Evolutionary conservation across 2,888 invertebrate species (phyloP).

Genomic region (Dasysyrphus tricinctus): DNA sequence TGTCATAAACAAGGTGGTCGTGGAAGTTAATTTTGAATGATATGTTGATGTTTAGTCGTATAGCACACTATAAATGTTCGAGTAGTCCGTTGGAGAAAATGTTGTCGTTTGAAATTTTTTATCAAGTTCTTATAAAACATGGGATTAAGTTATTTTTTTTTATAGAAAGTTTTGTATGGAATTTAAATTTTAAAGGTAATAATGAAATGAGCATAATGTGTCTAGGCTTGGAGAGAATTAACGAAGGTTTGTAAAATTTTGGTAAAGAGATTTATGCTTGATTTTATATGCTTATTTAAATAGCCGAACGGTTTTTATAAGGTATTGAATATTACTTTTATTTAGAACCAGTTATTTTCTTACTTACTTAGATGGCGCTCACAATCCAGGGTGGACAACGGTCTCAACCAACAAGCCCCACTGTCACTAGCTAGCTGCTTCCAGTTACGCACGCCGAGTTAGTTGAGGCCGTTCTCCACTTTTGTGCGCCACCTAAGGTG

Average conservation of each 20-base stretch:
- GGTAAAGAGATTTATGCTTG: no score
- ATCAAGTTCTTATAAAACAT: not conserved
- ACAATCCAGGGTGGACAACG: no score
- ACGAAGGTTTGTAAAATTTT: not conserved
- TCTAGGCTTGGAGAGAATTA: not conserved
- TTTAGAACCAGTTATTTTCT: no score
- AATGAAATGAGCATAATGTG: not conserved
- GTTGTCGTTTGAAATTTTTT: not conserved
- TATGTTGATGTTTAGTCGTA: constrained; percentile 4
- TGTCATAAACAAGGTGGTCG: constrained; percentile 40
- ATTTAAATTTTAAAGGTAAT: not conserved
- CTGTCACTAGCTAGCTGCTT: no score
- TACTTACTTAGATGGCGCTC: no score
- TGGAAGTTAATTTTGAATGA: constrained; percentile 41
- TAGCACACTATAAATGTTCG: not conserved
- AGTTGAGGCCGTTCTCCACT: no score
- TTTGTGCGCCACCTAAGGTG: no score
- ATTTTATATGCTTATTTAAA: no score
- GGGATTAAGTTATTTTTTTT: not conserved
- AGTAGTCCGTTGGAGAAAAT: not conserved
- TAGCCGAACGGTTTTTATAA: no score
- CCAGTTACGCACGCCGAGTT: no score
- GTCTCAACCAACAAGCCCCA: no score
- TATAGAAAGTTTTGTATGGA: not conserved
- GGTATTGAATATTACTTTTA: no score